Percentiles rank a stretch among this genome's conserved stretches.
These are phyloP conservation scores for Prosapia bicincta DNA, from an alignment of 2,888 invertebrate genomes.

Conservation along the genomic window DNA sequence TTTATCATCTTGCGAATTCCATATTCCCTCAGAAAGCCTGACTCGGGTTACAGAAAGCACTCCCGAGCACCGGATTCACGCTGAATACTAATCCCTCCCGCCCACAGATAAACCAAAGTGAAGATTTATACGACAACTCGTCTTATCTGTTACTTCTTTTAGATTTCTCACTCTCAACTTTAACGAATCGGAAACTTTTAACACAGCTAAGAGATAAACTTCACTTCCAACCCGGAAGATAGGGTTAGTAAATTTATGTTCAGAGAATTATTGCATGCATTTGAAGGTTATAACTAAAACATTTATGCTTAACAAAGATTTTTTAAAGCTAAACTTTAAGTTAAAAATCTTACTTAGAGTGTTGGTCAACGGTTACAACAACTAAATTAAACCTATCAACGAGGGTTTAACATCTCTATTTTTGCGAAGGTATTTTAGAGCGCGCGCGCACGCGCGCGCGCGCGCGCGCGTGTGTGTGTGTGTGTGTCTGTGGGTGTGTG, in stretches of 20 bases:
- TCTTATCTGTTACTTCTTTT: conserved; percentile 22
- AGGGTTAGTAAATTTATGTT: background rate
- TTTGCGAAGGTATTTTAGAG: too few species aligned
- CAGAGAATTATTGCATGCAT: too few species aligned
- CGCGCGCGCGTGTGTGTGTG: too few species aligned
- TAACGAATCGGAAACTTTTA: conserved; percentile 1
- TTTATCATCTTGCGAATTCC: background rate
- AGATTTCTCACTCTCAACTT: background rate
- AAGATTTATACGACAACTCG: conserved; percentile 25
- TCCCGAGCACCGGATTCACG: background rate
- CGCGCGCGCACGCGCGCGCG: too few species aligned
- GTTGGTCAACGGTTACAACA: too few species aligned
- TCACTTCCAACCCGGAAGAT: background rate
- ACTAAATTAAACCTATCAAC: too few species aligned
- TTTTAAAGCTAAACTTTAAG: too few species aligned
- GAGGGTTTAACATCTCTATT: too few species aligned
- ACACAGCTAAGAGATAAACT: background rate
- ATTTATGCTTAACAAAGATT: too few species aligned
- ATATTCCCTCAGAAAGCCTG: conserved; percentile 6
- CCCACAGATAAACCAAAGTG: conserved; percentile 27
- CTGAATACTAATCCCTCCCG: conserved; percentile 17
- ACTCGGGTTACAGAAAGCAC: conserved; percentile 20
- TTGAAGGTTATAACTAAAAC: too few species aligned
- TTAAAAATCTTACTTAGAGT: too few species aligned
- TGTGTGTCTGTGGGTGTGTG: too few species aligned